Conservation (phyloP, 1,140 invertebrate species). For the Brachionus koreanus region DNA sequence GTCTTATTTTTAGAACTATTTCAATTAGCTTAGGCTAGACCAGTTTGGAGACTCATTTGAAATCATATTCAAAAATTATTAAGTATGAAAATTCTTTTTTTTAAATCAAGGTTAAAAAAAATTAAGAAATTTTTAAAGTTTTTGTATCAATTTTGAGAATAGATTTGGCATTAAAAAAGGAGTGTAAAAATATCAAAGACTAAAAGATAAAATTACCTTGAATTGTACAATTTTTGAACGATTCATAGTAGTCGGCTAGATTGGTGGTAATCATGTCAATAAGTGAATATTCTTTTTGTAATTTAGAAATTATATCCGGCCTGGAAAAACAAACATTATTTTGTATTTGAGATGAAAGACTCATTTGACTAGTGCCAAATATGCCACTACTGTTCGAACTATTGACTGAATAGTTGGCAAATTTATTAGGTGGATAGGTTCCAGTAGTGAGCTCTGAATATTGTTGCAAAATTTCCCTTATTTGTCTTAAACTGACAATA, state of each 20-base stretch:
- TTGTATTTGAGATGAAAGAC: not conserved
- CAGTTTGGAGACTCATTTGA: too few relatives aligned
- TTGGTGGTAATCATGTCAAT: slow-evolving; percentile 90
- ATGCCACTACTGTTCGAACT: not conserved
- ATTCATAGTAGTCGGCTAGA: slow-evolving; percentile 83
- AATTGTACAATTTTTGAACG: slow-evolving; percentile 69
- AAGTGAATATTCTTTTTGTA: slow-evolving; percentile 84
- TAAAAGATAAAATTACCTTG: slow-evolving; percentile 52
- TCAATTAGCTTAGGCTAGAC: too few relatives aligned
- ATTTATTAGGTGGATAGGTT: not conserved
- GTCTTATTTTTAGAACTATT: too few relatives aligned
- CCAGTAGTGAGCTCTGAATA: slow-evolving; percentile 60
- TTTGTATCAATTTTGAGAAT: too few relatives aligned
- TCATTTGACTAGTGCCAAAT: not conserved
- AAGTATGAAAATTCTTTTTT: too few relatives aligned
- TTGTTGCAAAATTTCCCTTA: slow-evolving; percentile 87
- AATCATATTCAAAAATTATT: too few relatives aligned
- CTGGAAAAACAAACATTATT: slow-evolving; percentile 55
- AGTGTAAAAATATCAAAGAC: too few relatives aligned
- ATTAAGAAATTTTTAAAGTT: too few relatives aligned
- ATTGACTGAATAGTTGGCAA: not conserved
- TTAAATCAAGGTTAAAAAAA: too few relatives aligned
- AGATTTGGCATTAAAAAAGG: too few relatives aligned
- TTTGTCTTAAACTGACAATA: slow-evolving; percentile 86
- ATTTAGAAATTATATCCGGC: slow-evolving; percentile 78